Evolutionary conservation across 2,888 invertebrate genomes (phyloP), one percentile per base, ranked within the genome.

Genomic region (Stomorhina lunata): DNA sequence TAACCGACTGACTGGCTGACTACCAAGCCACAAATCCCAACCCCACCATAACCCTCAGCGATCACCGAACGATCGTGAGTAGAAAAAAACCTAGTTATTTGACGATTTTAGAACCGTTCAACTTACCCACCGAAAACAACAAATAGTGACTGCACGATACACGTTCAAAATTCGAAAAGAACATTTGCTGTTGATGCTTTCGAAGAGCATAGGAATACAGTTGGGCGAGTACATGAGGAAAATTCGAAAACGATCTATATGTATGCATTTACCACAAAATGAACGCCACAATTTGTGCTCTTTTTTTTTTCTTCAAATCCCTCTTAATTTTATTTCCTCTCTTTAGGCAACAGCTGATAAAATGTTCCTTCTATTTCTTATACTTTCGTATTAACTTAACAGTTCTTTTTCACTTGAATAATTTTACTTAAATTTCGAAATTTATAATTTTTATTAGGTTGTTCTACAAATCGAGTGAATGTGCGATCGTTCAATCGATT

Each of bases 131-230:
- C 61, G 65, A 78, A 73, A 78, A 63, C 69, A 81, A 72, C 63
- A 37, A 66, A 50, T 53, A 53, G 53, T 63, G 78, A 68, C 75
- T 48, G 27, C 68, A 59, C 43, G 25, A 69, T 40, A 65, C 65
- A 87, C 88, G 86, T 86, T 87, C 86, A 86, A 86, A 84, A 85
- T 85, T 81, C 87, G 88, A 89, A 88, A 88, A 88, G 86, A 87
- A 87, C 81, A 78, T 68, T 55, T 48, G n/a, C n/a, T n/a, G 12
- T 37, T 37, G 10, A 3, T 37, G 37, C 29, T 40, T 40, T 55
- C 37, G 29, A 59, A 81, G 81, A 81, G 66, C n/a, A 59, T 37
- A 22, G 22, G 22, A 66, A 20, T 29, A 12, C 15, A 48, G 10
- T 6, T 32, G 20, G 48, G n/a, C 7, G 12, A 17, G 29, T 32